Conservation (phyloP, 1,140 invertebrate genomes). For the Macrobrachium nipponense region DNA sequence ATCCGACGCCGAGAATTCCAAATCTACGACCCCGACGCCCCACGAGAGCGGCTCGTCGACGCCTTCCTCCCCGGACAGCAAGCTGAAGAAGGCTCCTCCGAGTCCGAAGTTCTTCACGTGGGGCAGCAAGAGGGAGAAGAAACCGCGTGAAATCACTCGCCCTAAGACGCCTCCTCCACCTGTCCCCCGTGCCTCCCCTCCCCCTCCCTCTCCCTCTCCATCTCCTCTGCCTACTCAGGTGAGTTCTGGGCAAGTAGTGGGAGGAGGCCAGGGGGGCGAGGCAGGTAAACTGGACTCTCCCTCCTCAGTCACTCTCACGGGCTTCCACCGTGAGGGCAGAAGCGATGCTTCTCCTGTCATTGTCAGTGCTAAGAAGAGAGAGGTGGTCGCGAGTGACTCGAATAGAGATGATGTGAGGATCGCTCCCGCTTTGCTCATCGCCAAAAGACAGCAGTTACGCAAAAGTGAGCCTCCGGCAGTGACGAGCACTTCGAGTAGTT, state of each 20-base stretch:
- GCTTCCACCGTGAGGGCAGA: slow-evolving; percentile 31
- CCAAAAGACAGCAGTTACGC: too few relatives aligned
- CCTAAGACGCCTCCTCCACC: slow-evolving; percentile 1
- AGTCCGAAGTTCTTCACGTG: slow-evolving; percentile 56
- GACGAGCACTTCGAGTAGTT: too few relatives aligned
- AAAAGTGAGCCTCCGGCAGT: too few relatives aligned
- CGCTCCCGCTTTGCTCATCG: too few relatives aligned
- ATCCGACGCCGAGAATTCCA: slow-evolving; percentile 47
- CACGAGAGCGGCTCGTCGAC: slow-evolving; percentile 47
- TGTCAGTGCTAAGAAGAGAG: neutral
- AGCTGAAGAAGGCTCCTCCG: slow-evolving; percentile 31
- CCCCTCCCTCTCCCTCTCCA: slow-evolving; percentile 16
- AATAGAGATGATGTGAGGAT: too few relatives aligned
- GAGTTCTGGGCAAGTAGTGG: slow-evolving; percentile 30
- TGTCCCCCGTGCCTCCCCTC: slow-evolving; percentile 8
- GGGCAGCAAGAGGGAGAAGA: slow-evolving; percentile 55
- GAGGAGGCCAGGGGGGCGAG: slow-evolving; percentile 27
- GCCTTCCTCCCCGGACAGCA: slow-evolving; percentile 52
- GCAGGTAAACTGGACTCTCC: slow-evolving; percentile 45
- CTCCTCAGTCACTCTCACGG: slow-evolving; percentile 33
- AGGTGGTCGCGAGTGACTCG: too few relatives aligned
- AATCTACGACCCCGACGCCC: slow-evolving; percentile 10
- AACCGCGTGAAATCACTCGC: neutral
- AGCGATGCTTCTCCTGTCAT: neutral
- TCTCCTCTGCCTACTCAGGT: slow-evolving; percentile 28